phyloP scores from a whole-genome alignment of 2,113 vertebrate species.

The Oreochromis aureus region DNA sequence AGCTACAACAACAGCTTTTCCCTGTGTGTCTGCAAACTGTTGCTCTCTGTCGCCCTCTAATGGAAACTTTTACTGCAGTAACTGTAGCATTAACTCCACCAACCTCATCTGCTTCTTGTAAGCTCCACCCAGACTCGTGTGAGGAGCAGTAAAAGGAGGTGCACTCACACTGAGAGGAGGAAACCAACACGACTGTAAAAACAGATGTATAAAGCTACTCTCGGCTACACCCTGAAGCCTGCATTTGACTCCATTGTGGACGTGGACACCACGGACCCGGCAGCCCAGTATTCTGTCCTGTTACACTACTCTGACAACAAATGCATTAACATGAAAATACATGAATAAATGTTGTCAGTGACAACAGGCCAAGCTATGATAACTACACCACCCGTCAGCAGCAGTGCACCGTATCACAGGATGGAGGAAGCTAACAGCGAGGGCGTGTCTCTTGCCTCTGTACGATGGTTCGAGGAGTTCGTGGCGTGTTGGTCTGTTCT shows the following conservation, averaged over 20 bases:
- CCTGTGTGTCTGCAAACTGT: background rate
- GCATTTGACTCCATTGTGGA: accelerated
- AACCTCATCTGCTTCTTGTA: background rate
- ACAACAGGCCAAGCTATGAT: background rate
- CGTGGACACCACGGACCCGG: accelerated
- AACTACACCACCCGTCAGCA: background rate
- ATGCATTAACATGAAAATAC: background rate
- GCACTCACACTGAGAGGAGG: background rate
- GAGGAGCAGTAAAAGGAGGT: background rate
- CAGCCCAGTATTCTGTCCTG: accelerated
- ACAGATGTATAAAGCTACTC: background rate
- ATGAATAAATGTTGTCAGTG: accelerated
- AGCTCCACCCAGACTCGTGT: background rate
- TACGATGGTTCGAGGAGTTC: accelerated
- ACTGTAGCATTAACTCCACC: background rate
- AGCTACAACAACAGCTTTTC: background rate
- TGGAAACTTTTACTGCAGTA: background rate
- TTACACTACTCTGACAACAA: accelerated
- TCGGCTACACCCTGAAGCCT: background rate
- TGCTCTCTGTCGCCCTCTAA: background rate
- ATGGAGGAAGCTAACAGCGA: accelerated
- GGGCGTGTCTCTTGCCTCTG: background rate
- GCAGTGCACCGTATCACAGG: background rate
- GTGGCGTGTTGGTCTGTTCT: background rate
- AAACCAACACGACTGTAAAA: background rate